These are phyloP conservation scores for Mastigias papua DNA, from an alignment of 30 jellyfish, hydroid and myxozoan species.

Conservation along the genomic window DNA sequence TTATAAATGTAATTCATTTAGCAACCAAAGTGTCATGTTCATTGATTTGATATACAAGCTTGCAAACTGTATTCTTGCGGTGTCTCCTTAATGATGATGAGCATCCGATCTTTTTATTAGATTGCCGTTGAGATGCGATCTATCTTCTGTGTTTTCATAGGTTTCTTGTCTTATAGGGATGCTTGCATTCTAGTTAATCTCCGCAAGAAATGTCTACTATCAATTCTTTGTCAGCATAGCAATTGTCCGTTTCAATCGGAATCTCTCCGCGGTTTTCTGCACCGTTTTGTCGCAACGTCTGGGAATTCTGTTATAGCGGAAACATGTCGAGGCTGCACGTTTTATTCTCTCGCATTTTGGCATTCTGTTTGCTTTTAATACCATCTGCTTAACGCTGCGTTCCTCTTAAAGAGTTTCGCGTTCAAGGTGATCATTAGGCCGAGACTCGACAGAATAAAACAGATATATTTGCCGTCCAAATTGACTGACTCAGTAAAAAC, in stretches of 20 bases:
- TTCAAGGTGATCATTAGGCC: no score
- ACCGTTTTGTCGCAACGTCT: background rate
- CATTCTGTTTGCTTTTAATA: background rate
- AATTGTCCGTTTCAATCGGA: background rate
- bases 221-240: background rate
- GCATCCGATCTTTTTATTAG: slow-evolving; percentile 19
- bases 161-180: no score
- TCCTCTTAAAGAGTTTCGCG: no score
- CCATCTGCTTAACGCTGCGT: no score
- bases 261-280: background rate
- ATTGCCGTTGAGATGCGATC: slow-evolving; percentile 1
- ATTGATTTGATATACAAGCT: background rate
- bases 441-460: no score
- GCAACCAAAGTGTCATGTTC: slow-evolving; percentile 3
- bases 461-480: no score
- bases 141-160: background rate
- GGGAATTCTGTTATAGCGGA: background rate
- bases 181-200: background rate
- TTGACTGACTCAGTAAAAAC: no score
- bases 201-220: background rate
- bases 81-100: slow-evolving; percentile 18
- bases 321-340: no score
- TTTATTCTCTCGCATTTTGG: no score
- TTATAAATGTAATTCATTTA: slow-evolving; percentile 8
- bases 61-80: background rate